phyloP scores from a whole-genome alignment of 2,888 invertebrate genomes.

The Timema podura region DNA sequence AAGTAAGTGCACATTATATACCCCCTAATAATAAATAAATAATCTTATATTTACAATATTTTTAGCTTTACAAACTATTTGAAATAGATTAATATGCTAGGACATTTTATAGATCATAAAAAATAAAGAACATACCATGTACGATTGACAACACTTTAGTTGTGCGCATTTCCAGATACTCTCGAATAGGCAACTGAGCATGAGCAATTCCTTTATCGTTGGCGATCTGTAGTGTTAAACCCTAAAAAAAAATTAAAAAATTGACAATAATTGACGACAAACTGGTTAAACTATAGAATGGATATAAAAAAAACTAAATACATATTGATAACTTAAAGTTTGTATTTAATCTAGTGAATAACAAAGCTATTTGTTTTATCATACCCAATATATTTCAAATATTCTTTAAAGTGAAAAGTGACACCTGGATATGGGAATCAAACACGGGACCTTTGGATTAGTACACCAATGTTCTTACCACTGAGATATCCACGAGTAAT shows the following conservation, averaged over 20 bases:
- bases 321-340: too few species aligned
- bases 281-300: too few species aligned
- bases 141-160: constrained; percentile 93
- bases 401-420: too few species aligned
- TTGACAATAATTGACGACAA: neutral
- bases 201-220: constrained; percentile 71
- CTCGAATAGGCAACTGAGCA: constrained; percentile 81
- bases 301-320: too few species aligned
- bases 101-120: constrained; percentile 8
- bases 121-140: constrained; percentile 65
- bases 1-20: neutral
- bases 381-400: too few species aligned
- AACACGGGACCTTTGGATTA: too few species aligned
- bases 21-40: neutral
- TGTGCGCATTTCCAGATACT: constrained; percentile 86
- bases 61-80: constrained; percentile 3
- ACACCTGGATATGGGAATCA: too few species aligned
- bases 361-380: too few species aligned
- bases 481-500: too few species aligned
- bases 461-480: too few species aligned
- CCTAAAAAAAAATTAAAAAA: constrained; percentile 49
- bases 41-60: neutral
- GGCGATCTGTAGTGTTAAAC: constrained; percentile 80
- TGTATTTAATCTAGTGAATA: too few species aligned
- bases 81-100: neutral